phyloP scores from a whole-genome alignment of 2,797 vertebrate genomes.

The Glossophaga mutica region DNA sequence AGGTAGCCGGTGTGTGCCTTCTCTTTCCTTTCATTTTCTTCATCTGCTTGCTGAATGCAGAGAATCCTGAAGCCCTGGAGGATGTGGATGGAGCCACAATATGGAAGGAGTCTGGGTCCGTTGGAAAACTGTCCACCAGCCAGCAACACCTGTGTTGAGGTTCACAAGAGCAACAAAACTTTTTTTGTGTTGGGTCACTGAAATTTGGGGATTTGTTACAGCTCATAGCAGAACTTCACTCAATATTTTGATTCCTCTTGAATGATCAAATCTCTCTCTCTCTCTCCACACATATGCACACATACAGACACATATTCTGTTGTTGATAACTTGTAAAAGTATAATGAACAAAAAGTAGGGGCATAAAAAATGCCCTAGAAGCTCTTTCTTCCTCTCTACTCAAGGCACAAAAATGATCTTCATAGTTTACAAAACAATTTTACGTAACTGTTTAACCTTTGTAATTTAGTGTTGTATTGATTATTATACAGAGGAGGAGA shows the following conservation, averaged over 20 bases:
- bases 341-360: not conserved
- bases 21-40: not conserved
- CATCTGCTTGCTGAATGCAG: not conserved
- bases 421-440: not conserved
- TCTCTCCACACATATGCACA: no score
- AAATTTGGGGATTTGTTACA: not conserved
- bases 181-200: not conserved
- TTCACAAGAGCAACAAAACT: not conserved
- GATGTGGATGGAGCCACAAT: not conserved
- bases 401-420: not conserved
- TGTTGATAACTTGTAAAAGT: not conserved
- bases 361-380: not conserved
- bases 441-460: not conserved
- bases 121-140: not conserved
- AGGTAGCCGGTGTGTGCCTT: not conserved
- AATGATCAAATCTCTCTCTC: not conserved
- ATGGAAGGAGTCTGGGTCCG: not conserved
- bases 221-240: not conserved
- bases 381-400: not conserved
- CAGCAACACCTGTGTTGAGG: not conserved
- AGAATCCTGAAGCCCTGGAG: not conserved
- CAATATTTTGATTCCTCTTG: not conserved
- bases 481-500: not conserved
- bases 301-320: not conserved
- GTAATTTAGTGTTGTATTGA: not conserved